Conservation (phyloP, 2,113 vertebrate species). For the Seriola rivoliana region DNA sequence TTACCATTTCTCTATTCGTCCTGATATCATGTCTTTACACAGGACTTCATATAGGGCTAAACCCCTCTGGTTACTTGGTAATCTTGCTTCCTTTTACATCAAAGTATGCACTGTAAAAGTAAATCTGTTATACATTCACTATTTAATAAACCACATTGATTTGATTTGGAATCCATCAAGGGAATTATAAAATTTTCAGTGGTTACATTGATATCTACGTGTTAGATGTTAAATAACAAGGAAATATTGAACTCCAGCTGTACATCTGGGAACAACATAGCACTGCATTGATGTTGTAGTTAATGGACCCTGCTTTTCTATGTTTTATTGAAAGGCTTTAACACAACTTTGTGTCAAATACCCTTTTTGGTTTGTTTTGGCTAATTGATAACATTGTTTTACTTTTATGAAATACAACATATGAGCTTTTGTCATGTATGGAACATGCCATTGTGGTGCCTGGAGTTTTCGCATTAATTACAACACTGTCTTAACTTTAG, state of each 20-base stretch:
- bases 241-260: constrained; percentile 19
- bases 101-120: not conserved
- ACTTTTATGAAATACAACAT: not conserved
- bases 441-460: not conserved
- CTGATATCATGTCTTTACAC: constrained; percentile 10
- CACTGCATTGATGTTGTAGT: not conserved
- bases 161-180: constrained; percentile 26
- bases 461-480: not conserved
- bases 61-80: not conserved
- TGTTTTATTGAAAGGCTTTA: not conserved
- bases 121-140: not conserved
- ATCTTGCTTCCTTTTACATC: constrained; percentile 3
- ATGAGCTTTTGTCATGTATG: not conserved
- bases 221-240: constrained; percentile 24
- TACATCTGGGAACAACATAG: constrained; percentile 16
- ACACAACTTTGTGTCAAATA: not conserved
- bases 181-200: constrained; percentile 8
- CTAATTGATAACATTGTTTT: not conserved
- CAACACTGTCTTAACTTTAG: not conserved
- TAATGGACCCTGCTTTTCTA: constrained; percentile 7
- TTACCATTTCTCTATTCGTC: constrained; percentile 4
- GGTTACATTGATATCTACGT: constrained; percentile 22
- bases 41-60: not conserved
- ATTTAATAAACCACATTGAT: constrained; percentile 4
- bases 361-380: not conserved